Evolutionary conservation across 2,113 vertebrate genomes (phyloP).

Genomic region (Microtus montanus): DNA sequence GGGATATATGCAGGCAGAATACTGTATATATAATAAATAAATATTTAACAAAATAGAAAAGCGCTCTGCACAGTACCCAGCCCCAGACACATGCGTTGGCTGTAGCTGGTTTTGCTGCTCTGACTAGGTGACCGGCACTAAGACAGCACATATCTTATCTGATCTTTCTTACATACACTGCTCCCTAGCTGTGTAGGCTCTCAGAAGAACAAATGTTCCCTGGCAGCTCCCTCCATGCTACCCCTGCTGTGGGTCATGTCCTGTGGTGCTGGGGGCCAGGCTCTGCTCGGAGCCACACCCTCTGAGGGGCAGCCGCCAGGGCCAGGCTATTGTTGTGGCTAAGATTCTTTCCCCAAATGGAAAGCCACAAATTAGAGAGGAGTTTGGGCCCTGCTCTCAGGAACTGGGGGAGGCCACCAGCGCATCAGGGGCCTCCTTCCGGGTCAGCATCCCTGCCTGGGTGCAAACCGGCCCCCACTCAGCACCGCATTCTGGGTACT

Average conservation of each 20-base stretch:
- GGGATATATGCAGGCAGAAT: no score
- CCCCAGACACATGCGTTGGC: no score
- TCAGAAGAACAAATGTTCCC: background rate
- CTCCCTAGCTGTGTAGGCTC: background rate
- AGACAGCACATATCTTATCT: background rate
- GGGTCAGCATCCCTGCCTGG: background rate
- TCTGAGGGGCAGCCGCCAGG: background rate
- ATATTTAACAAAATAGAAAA: no score
- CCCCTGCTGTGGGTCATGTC: background rate
- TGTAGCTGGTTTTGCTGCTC: background rate
- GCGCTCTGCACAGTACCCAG: no score
- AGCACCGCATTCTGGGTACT: background rate
- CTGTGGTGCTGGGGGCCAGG: background rate
- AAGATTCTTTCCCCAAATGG: conserved; percentile 72
- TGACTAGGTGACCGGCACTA: background rate
- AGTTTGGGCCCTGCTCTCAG: background rate
- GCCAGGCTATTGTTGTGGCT: conserved; percentile 71
- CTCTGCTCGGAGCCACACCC: conserved; percentile 10
- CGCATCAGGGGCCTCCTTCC: background rate
- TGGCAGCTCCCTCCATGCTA: background rate
- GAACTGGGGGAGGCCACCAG: background rate
- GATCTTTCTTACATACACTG: no score
- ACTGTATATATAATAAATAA: no score
- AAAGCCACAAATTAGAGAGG: conserved; percentile 47
- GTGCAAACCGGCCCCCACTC: no score